Percentiles rank a stretch among this genome's conserved stretches.
These are phyloP conservation scores for Brachyhypopomus occidentalis DNA, from an alignment of 2,113 vertebrate genomes.

Conservation along the genomic window DNA sequence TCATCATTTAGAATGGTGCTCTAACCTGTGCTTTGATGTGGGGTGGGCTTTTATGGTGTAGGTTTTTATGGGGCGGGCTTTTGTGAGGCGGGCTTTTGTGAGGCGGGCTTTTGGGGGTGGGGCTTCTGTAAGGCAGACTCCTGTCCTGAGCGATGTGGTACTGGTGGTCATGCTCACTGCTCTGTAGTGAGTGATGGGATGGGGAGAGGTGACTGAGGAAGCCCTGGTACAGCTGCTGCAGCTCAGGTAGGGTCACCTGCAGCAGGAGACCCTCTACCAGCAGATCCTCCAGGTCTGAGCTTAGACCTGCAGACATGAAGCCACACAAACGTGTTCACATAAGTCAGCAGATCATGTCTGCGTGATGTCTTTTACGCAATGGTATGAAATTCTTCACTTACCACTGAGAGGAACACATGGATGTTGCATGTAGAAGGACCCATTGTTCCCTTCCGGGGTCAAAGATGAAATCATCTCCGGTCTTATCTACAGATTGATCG, in stretches of 20 bases:
- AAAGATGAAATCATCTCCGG: conserved; percentile 54
- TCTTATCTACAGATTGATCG: conserved; percentile 60
- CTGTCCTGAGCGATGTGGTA: conserved; percentile 56
- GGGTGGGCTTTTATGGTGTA: background rate
- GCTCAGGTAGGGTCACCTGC: conserved; percentile 93
- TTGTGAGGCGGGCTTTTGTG: background rate
- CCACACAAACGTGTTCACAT: conserved; percentile 9
- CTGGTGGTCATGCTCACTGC: conserved; percentile 70
- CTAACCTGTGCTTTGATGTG: conserved; percentile 42
- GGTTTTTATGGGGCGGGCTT: background rate
- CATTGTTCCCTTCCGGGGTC: conserved; percentile 78
- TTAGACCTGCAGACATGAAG: conserved; percentile 72
- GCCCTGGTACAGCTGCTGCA: conserved; percentile 89
- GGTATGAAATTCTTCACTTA: conserved; percentile 65
- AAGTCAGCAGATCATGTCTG: background rate
- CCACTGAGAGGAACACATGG: conserved; percentile 85
- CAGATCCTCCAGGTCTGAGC: conserved; percentile 86
- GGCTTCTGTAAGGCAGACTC: conserved; percentile 21
- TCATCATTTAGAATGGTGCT: background rate
- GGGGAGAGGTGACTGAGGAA: conserved; percentile 79
- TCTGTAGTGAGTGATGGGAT: conserved; percentile 62
- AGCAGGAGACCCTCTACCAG: conserved; percentile 95
- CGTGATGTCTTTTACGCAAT: background rate
- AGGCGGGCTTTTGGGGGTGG: background rate
- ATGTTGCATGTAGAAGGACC: conserved; percentile 80